Base-by-base conservation (phyloP, 2,888 invertebrate genomes). In the Oligia strigilis region DNA sequence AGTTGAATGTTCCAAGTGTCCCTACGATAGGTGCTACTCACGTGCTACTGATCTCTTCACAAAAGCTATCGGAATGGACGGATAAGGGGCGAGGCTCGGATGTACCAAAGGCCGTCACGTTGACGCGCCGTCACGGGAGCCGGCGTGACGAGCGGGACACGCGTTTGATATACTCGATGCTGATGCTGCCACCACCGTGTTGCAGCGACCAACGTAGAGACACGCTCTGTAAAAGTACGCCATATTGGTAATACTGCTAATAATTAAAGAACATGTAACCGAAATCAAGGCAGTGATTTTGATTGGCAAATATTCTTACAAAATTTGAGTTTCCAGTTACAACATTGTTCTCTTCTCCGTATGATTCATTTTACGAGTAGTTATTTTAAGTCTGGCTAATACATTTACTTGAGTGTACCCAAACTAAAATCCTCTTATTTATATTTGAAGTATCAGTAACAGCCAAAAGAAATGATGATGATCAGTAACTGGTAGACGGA, bases 41-140 rank as follows among this genome's bases (percentile, higher is more conserved):
- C 5, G 19, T 76, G 23, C 46, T 8, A 46, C 40, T 40, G 49
- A 49, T 29, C 67, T 69, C 40, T 74, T 71, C 23, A 85, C 29
- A 65, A 60, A 58, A 52, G 73, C 69, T 65, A 81, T 46, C 9
- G 23, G 14, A 62, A 60, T 81, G 62, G 23, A 3, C 23, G 14
- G 46, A 8, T 36, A n/a, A 66, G 49, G 52, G 49, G 36, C 40
- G 5, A 11, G 69, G 75, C 52, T 80, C 80, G 58, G 67, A 55
- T 90, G 58, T 62, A 83, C 78, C 74, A 86, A 83, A 83, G 69
- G 67, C 55, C n/a, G 58, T 66, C 55, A 60, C 70, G 13, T 49
- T 75, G 75, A 58, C 52, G 72, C 67, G 36, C 67, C 29, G 87
- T 66, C 83, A 85, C 49, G 67, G 36, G 72, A 85, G 43, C 62